Conservation (phyloP, 2,113 vertebrate species). For the Neogale vison region DNA sequence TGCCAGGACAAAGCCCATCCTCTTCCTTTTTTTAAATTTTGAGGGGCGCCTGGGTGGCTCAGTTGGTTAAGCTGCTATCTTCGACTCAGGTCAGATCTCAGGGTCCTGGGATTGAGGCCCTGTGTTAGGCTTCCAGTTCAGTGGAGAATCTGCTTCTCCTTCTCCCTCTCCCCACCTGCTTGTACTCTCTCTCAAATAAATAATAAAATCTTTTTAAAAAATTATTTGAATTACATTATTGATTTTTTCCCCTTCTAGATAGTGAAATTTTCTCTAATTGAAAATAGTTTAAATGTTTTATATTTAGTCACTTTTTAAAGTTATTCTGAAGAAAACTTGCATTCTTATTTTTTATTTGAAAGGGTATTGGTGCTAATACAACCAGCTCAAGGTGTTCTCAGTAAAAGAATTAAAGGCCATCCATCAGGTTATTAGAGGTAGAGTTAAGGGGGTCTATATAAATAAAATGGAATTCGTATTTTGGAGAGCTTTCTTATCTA, state of each 20-base stretch:
- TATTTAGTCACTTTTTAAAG: conserved; percentile 1
- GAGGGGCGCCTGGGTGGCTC: too few relatives aligned
- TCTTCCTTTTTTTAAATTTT: background rate
- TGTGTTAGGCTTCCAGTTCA: too few relatives aligned
- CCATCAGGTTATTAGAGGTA: background rate
- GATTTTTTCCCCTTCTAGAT: conserved; percentile 35
- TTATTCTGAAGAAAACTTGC: conserved; percentile 22
- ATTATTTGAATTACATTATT: conserved; percentile 37
- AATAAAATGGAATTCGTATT: background rate
- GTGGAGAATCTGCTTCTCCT: too few relatives aligned
- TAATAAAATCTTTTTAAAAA: background rate
- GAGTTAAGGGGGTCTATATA: background rate
- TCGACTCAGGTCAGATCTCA: too few relatives aligned
- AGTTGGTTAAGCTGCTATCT: too few relatives aligned
- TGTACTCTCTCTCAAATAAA: too few relatives aligned
- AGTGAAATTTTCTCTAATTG: background rate
- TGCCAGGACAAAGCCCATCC: background rate
- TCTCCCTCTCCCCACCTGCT: too few relatives aligned
- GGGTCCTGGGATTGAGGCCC: too few relatives aligned
- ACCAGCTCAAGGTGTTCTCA: background rate
- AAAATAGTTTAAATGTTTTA: conserved; percentile 19
- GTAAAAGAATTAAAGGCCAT: background rate
- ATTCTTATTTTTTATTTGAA: conserved; percentile 41
- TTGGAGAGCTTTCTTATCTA: background rate
- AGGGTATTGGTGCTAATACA: background rate